Evolutionary conservation across 2,113 vertebrate genomes (phyloP), one percentile per base, ranked within the genome.

Genomic region (Mustelus asterias): DNA sequence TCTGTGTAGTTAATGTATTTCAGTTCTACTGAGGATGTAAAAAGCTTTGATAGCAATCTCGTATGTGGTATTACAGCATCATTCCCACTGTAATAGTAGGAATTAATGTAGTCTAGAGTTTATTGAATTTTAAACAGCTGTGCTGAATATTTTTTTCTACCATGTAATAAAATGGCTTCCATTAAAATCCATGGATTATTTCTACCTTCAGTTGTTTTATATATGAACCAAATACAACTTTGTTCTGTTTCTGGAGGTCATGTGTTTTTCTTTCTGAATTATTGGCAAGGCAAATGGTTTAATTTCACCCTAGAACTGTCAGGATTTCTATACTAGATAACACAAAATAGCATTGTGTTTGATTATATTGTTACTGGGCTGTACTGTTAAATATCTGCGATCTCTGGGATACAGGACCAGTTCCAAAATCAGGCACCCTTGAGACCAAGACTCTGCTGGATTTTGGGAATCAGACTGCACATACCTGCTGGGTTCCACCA

Each of bases 61-160:
- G 92, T 94, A 95, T 76, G 94, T 95, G 94, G 94, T 95, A 95
- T 95, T 95, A 72, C 67, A 95, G 44, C 94, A 95, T 94, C 67
- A 69, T 72, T 72, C 67, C 94, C 94, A 95, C 69, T 72, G 69
- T 72, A 65, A 48, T 72, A 95, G 94, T 95, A 95, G 94, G 94
- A 95, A 70, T 95, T 95, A 95, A 95, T 95, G 67, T 95, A 95
- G 94, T 72, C 94, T 95, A 95, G 94, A 95, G 67, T 95, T 95
- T 95, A 95, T 95, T 95, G 94, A 95, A 95, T 95, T 95, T 65
- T 95, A 72, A 95, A 95, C 94, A 95, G 94, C 94, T 95, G 94
- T 95, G 94, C 94, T 95, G 94, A 95, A 95, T 95, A 95, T 95
- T 95, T 95, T 95, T 95, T 90, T 90, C 88, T 95, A 95, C 94